Evolutionary conservation across 2,113 vertebrate genomes (phyloP).

Genomic region (Phylloscopus trochilus): DNA sequence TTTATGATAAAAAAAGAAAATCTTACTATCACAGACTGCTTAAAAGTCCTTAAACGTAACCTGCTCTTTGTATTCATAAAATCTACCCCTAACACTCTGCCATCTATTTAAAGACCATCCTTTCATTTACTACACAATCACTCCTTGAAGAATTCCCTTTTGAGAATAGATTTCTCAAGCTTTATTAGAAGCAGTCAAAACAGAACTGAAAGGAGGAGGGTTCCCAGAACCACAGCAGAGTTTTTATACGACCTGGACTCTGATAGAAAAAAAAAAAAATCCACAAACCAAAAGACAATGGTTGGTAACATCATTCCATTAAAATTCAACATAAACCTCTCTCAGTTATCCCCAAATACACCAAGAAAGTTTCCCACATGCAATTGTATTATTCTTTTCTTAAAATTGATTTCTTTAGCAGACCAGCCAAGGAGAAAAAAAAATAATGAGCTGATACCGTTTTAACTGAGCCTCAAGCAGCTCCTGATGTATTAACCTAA

Average conservation of each 20-base stretch:
- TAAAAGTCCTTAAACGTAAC: neutral
- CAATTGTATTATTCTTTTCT: neutral
- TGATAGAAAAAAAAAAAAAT: neutral
- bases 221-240: neutral
- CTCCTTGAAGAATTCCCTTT: neutral
- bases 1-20: neutral
- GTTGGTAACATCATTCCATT: neutral
- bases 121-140: neutral
- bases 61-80: neutral
- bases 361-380: neutral
- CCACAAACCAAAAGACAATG: neutral
- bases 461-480: constrained; percentile 17
- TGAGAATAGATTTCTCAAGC: neutral
- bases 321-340: neutral
- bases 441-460: neutral
- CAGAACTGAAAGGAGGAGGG: neutral
- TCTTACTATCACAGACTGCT: neutral
- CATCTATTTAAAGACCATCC: neutral
- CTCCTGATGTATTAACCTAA: neutral
- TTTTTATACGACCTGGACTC: neutral
- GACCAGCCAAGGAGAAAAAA: neutral
- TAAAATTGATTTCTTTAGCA: constrained; percentile 10
- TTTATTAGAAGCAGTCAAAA: neutral
- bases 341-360: neutral
- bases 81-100: neutral